Percentiles rank a stretch among this genome's conserved stretches.
phyloP scores from a whole-genome alignment of 2,888 invertebrate genomes.

The Lottia scabra region DNA sequence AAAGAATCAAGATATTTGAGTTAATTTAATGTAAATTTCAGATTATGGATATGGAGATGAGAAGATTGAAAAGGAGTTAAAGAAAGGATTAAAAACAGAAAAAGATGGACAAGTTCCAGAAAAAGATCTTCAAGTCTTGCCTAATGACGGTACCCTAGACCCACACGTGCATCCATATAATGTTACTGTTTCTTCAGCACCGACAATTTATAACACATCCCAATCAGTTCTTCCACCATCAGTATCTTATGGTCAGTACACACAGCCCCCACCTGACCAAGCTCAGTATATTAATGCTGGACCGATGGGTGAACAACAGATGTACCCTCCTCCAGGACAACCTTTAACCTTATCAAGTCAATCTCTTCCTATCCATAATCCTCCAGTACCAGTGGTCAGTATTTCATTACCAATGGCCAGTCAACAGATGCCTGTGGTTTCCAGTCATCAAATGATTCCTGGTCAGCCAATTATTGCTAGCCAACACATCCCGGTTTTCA shows the following conservation, averaged over 20 bases:
- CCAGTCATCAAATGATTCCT: background rate
- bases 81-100: no score
- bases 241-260: background rate
- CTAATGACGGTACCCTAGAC: background rate
- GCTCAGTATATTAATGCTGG: background rate
- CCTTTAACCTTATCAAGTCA: background rate
- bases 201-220: background rate
- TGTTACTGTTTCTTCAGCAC: background rate
- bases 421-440: background rate
- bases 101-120: no score
- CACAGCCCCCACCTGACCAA: background rate
- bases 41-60: no score
- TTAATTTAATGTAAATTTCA: no score
- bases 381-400: background rate
- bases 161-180: background rate
- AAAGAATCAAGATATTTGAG: no score
- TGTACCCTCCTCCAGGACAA: background rate
- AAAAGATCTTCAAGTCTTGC: no score
- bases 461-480: background rate
- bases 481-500: background rate
- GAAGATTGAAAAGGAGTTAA: no score
- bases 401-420: background rate
- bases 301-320: background rate
- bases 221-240: background rate
- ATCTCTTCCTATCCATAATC: background rate